These are phyloP conservation scores for Hesperophylax magnus DNA, from an alignment of 1,140 invertebrate genomes.

Conservation along the genomic window DNA sequence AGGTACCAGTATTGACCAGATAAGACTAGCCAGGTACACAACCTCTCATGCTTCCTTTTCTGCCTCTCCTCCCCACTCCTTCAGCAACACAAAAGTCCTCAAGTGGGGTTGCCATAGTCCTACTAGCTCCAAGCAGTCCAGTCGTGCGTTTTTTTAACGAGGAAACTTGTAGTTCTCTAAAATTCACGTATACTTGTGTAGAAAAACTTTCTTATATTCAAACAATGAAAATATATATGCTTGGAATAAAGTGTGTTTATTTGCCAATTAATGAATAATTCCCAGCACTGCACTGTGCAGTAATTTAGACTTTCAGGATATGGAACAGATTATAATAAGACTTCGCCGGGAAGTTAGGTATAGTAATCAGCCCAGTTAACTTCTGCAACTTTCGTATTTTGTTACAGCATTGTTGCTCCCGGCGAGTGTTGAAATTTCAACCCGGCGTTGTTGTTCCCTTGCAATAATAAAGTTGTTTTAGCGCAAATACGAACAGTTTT, in stretches of 20 bases:
- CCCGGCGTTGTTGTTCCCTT: background rate
- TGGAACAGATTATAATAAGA: conserved; percentile 14
- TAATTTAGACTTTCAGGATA: background rate
- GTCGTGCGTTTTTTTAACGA: no score
- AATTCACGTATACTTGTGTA: no score
- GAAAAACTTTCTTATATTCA: no score
- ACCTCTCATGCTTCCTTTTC: no score
- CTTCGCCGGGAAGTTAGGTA: background rate
- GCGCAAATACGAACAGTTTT: background rate
- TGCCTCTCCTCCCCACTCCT: no score
- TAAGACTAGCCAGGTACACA: no score
- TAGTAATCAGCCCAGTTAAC: conserved; percentile 7
- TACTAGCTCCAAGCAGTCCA: no score
- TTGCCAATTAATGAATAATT: background rate
- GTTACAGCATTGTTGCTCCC: background rate
- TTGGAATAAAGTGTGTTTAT: background rate
- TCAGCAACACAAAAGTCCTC: no score
- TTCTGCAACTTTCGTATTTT: conserved; percentile 11
- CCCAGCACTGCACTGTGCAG: background rate
- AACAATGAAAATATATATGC: no score
- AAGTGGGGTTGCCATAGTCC: no score
- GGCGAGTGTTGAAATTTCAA: background rate
- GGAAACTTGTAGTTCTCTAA: no score
- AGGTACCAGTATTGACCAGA: no score
- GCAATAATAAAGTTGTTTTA: background rate